Base-by-base conservation (phyloP, 2,113 vertebrate species). In the Egretta garzetta region DNA sequence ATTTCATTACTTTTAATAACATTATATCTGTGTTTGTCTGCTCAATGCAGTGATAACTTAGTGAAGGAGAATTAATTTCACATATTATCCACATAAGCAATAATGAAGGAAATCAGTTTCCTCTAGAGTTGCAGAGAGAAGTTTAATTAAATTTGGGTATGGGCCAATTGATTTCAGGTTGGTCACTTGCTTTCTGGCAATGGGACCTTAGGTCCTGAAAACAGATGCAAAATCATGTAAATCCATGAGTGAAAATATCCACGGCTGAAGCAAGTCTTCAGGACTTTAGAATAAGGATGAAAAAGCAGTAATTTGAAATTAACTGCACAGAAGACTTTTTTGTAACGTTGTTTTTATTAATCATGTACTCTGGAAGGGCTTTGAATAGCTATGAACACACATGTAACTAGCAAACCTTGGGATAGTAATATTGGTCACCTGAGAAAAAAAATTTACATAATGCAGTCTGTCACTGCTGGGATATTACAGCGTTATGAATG, bases 71-170 rank as follows among this genome's bases (percentile, higher is more conserved):
- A 98, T 98, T 98, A 97, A 98, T 98, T 97, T 96, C 85, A 93
- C 93, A 55, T 97, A 98, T 98, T 97, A 98, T 93, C 94, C 96
- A 97, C 94, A 97, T 96, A 97, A 97, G 96, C 62, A 97, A 97
- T 98, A 97, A 98, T 93, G 96, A 98, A 87, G 76, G 77, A 98
- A 98, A 98, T 97, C 92, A 88, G 95, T 96, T 98, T 97, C 76
- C 94, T 96, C 92, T 95, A 96, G 77, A 91, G 49, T 66, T 86
- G n/a, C 52, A 60, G 59, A 73, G 37, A 97, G 95, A 97, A 96
- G 60, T 98, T 98, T 98, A 98, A 98, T 98, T 98, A 98, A 98
- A 98, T 98, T 97, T 98, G 94, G 83, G 80, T 91, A 93, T 90
- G 89, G 94, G 86, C 94, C 97, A 98, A 97, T 95, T 92, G 96